phyloP scores from a whole-genome alignment of 1,140 invertebrate genomes.

The Drosophila willistoni region DNA sequence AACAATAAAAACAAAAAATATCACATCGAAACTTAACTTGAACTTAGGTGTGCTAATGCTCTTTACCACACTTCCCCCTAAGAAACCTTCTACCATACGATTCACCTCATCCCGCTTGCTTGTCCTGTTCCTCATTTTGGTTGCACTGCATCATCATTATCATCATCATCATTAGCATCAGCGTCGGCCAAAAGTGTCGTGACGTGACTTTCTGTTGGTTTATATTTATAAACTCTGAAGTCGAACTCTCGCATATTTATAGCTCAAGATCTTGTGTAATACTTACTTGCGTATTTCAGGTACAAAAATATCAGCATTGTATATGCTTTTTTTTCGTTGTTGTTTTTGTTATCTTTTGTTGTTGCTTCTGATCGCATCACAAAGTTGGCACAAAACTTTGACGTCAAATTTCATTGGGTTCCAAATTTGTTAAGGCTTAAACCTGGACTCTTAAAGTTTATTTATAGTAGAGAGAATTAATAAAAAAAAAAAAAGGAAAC shows the following conservation, averaged over 20 bases:
- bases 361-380: neutral
- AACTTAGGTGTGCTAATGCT: conserved; percentile 2
- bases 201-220: conserved; percentile 48
- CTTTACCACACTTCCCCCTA: too few species aligned
- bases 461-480: too few species aligned
- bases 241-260: conserved; percentile 13
- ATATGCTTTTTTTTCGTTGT: neutral
- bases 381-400: neutral
- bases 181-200: conserved; percentile 4
- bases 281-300: conserved; percentile 10
- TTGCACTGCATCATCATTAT: conserved; percentile 4
- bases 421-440: neutral
- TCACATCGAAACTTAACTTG: neutral
- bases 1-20: conserved; percentile 7
- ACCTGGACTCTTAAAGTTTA: neutral
- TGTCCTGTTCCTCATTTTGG: conserved; percentile 21
- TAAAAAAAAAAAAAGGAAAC: too few species aligned
- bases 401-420: neutral
- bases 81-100: neutral
- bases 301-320: conserved; percentile 1
- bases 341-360: neutral
- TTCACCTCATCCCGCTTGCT: neutral
- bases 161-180: neutral
- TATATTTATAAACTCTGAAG: conserved; percentile 18
- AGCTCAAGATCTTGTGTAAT: conserved; percentile 33